phyloP scores from a whole-genome alignment of 2,113 vertebrate species.

The Sapayoa aenigma region DNA sequence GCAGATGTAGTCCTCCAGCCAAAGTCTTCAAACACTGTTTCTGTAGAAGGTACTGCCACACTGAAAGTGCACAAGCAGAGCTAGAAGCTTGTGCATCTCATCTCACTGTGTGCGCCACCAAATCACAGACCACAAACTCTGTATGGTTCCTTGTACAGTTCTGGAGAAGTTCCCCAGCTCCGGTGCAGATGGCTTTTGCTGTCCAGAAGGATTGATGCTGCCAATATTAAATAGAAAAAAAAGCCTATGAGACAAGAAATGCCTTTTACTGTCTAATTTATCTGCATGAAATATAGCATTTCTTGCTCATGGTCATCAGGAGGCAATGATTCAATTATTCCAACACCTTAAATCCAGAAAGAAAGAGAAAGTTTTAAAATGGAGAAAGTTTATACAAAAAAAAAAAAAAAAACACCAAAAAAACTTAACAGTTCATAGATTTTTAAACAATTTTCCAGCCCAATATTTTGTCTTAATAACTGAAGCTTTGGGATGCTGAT shows the following conservation, averaged over 20 bases:
- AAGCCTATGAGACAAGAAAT: neutral
- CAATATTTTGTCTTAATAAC: neutral
- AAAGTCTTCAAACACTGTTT: neutral
- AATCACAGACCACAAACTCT: neutral
- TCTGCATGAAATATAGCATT: neutral
- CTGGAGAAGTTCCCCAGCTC: neutral
- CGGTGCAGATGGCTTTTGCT: neutral
- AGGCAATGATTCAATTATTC: neutral
- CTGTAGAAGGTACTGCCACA: neutral
- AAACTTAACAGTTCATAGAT: neutral
- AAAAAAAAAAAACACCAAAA: too few species aligned
- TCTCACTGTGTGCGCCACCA: neutral
- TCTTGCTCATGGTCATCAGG: neutral
- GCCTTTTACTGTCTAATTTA: neutral
- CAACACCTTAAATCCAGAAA: neutral
- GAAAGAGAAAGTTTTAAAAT: neutral
- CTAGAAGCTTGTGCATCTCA: neutral
- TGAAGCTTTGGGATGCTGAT: neutral
- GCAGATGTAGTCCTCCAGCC: neutral
- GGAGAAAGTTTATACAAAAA: neutral
- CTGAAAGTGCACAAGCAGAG: neutral
- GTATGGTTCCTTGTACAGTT: neutral
- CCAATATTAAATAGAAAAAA: neutral
- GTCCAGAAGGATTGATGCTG: neutral
- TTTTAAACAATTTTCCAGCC: neutral